Base-by-base conservation (phyloP, 2,113 vertebrate species). In the Alligator sinensis region DNA sequence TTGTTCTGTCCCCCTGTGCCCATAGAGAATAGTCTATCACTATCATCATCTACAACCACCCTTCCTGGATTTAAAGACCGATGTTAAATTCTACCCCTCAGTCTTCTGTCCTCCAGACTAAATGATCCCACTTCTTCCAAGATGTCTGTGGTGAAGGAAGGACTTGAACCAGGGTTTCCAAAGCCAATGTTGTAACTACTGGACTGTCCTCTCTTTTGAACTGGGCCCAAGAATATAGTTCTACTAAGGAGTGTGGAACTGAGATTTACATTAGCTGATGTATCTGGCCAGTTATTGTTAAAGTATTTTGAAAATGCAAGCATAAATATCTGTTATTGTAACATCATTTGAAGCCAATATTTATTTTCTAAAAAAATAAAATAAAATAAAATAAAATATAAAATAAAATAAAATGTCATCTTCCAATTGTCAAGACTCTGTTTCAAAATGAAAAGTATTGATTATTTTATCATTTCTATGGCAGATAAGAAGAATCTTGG, bases 401-500 rank as follows among this genome's bases (percentile, higher is more conserved):
- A 70, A 5, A 2, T 9, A 47, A 59, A 91, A 19, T 2, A 89
- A 82, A 92, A 89, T 66, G 4, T 91, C 97, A 86, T 94, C 77
- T 90, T 64, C 87, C 87, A 93, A 91, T 95, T 96, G 84, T 75
- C 88, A 94, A 96, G 93, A 38, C 54, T 94, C 94, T 59, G 80
- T 80, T 89, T 95, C 89, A 89, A 95, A 97, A 97, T 90, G 91
- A 93, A 88, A 95, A 88, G 4, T 94, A 96, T 95, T 97, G 94
- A 97, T 97, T 96, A 90, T 95, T 97, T 97, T 97, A 96, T 96
- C 82, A 92, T 78, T 96, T 97, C 88, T 96, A 76, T 93, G 86
- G 66, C 87, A 96, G 93, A 91, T 96, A 96, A 96, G 83, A 96
- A 92, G 90, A 95, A 91, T 80, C 27, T 84, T 12, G 88, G 80